Conservation (phyloP, 92 coral and sea anemone genomes). For the Parazoanthus swiftii region DNA sequence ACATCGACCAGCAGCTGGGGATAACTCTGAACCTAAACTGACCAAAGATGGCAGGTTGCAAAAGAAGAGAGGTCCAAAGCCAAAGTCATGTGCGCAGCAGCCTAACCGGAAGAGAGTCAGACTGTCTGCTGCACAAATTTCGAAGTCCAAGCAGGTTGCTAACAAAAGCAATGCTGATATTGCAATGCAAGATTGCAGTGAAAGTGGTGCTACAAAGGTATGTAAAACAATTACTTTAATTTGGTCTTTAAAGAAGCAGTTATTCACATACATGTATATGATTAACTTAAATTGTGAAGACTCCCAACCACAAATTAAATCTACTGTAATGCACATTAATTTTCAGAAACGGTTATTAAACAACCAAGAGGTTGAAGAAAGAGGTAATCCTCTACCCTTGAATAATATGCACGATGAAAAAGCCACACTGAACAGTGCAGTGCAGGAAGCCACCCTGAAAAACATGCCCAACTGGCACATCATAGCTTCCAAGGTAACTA, state of each 20-base stretch:
- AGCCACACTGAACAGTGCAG: constrained; percentile 28
- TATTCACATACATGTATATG: no score
- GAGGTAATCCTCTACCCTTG: constrained; percentile 21
- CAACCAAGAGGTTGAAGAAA: constrained; percentile 25
- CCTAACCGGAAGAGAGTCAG: constrained; percentile 64
- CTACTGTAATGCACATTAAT: not conserved
- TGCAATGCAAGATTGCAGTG: constrained; percentile 13
- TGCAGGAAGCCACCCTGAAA: constrained; percentile 60
- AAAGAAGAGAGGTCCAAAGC: constrained; percentile 70
- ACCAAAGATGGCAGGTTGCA: constrained; percentile 65
- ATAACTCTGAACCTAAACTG: constrained; percentile 48
- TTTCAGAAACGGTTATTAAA: constrained; percentile 5
- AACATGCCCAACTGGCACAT: constrained; percentile 57
- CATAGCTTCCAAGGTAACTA: constrained; percentile 28
- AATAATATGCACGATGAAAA: constrained; percentile 20
- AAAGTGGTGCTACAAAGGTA: constrained; percentile 9
- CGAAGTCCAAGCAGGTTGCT: constrained; percentile 67
- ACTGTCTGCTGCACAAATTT: constrained; percentile 57
- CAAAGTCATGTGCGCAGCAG: constrained; percentile 55
- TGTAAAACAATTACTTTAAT: no score
- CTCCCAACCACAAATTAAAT: no score
- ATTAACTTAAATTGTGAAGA: not conserved
- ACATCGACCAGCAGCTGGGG: constrained; percentile 49
- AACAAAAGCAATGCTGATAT: constrained; percentile 64
- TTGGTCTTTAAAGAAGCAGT: no score